A percentile compares a stretch with the other conserved stretches of the same genome.
Conservation (phyloP, 2,888 invertebrate species). For the Chrysopilus asiliformis region DNA sequence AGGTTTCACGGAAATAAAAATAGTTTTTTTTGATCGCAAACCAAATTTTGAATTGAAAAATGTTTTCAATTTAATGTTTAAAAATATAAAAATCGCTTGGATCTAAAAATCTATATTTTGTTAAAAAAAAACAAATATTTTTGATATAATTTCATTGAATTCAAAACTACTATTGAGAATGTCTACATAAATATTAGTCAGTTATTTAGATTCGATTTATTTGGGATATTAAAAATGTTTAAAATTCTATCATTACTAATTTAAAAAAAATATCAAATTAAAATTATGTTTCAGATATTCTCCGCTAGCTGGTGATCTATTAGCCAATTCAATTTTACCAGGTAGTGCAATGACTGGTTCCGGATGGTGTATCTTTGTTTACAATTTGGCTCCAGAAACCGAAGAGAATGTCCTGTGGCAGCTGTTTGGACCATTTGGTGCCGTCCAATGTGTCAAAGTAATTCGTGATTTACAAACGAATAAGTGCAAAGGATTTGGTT, state of each 20-base stretch:
- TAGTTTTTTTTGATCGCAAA: too few relatives aligned
- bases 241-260: neutral
- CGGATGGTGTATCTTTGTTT: slow-evolving; percentile 75
- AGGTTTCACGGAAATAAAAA: too few relatives aligned
- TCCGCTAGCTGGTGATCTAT: slow-evolving; percentile 70
- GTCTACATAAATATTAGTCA: too few relatives aligned
- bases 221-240: too few relatives aligned
- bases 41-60: too few relatives aligned
- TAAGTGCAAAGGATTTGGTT: slow-evolving; percentile 97
- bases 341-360: slow-evolving; percentile 76
- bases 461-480: slow-evolving; percentile 90
- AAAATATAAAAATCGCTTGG: too few relatives aligned
- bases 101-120: too few relatives aligned
- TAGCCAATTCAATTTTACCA: slow-evolving; percentile 63
- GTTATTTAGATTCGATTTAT: too few relatives aligned
- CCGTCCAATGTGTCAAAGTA: slow-evolving; percentile 94
- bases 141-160: neutral
- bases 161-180: neutral
- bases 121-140: neutral
- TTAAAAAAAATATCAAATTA: neutral
- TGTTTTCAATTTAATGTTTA: too few relatives aligned
- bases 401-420: slow-evolving; percentile 95
- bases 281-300: slow-evolving; percentile 41
- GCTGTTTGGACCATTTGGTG: slow-evolving; percentile 92
- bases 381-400: slow-evolving; percentile 89